Base-by-base conservation (phyloP, 2,113 vertebrate genomes). In the Aplodontia rufa region DNA sequence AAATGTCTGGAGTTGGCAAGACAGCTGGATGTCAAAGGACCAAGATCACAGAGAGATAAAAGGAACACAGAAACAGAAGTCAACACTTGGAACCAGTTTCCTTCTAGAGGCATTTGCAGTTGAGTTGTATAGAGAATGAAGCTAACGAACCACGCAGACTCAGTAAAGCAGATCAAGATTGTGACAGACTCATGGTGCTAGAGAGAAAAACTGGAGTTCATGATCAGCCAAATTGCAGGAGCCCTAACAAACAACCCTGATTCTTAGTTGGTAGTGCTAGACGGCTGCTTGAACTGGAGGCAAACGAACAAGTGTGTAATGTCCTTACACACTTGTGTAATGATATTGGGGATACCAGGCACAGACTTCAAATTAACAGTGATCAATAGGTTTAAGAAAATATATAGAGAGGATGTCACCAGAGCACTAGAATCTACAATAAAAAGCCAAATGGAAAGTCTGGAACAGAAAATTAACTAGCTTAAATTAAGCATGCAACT, bases 331-430 rank as follows among this genome's bases (percentile, higher is more conserved):
- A n/a, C n/a, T n/a, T n/a, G n/a, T n/a, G n/a, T n/a, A 58, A 13
- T 60, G 55, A 53, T 47, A 71, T 1, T 82, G n/a, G 30, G 53
- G 71, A 87, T 72, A 62, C 11, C 14, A 66, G 24, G 40, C 6
- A 71, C 9, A 74, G 40, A 76, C n/a, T 95, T 94, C 74, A 40
- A 87, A 96, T 69, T 91, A 90, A 87, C 30, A 91, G 58, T n/a
- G 45, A 75, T 88, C 37, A 62, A 81, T 10, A 81, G 35, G 35
- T 81, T 75, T 58, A 72, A 85, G 53, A 84, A 75, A 74, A 85
- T 30, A 84, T 1, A 91, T 58, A 87, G 42, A 69, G 37, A 88
- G 4, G 79, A 62, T 75, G 49, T 91, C 49, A 93, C 37, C 53
- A 88, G 8, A 69, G 22, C 75, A 91, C 13, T 45, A 3, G 14